Base-by-base conservation (phyloP, 2,113 vertebrate genomes). In the Urocynchramus pylzowi region DNA sequence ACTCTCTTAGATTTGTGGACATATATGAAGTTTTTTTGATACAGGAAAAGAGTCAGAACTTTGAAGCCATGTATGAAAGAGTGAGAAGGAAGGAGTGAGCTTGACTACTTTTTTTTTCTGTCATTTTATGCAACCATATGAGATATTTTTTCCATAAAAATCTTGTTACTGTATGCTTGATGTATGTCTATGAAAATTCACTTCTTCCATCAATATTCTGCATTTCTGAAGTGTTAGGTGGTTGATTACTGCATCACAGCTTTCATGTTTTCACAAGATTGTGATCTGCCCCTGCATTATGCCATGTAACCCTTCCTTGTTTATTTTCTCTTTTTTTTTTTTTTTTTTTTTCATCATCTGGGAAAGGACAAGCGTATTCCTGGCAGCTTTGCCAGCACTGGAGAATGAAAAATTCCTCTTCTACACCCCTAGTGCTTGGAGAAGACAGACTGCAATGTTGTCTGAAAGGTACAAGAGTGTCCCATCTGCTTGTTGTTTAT, bases 161-260 rank as follows among this genome's bases (percentile, higher is more conserved):
- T 16, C 5, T n/a, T 53, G 39, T 79, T 78, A 47, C 8, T 22
- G 8, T 26, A 13, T 0, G 0, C 13, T 60, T 64, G 11, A 27
- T 52, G 2, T 41, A 27, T 52, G 64, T 19, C 59, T 5, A 10
- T 71, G 41, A 69, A 77, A 83, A 69, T 26, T 26, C 26, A 89
- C 2, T 30, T 73, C 11, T 92, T 54, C 10, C 4, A 45, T 39
- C 50, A 59, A 7, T 49, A 39, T 22, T 74, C n/a, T 64, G 17
- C 16, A 10, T 90, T 91, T 91, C 50, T 76, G 15, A 56, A 85
- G 44, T n/a, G 31, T 52, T 93, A 42, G 22, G 1, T 68, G 11
- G 19, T 30, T 75, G 49, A 52, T 49, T 71, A 33, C 64, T 82
- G 30, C 31, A 75, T 90, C 6, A 7, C 44, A 85, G 30, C 30